Evolutionary conservation across 53 echinoderm and acorn worm genomes (phyloP), one percentile per base, ranked within the genome.

Genomic region (Zoroaster sp.): DNA sequence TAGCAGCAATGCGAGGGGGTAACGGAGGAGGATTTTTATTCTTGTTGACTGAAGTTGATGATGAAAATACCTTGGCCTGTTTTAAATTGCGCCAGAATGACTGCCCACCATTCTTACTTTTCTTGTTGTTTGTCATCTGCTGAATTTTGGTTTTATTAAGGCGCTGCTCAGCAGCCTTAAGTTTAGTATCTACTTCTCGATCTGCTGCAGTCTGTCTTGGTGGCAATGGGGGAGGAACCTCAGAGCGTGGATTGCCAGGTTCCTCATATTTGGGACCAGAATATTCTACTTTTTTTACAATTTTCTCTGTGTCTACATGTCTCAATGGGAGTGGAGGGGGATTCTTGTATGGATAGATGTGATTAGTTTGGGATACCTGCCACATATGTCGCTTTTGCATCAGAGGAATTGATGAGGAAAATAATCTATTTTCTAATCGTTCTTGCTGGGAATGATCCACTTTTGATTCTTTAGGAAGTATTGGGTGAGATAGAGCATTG

Each of bases 281-380:
- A 39, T 44, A 28, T 32, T 69, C 85, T 33, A 49, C 72, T 36
- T 69, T 71, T 10, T 42, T 49, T 10, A 66, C 23, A 35, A 21
- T 36, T 44, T 45, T 83, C 18, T 83, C 83, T n/a, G 71, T 17
- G 23, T 90, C 93, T 30, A 44, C 73, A 39, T 87, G 78, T 18
- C 93, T 80, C 55, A 96, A 80, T n/a, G 96, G 96, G 4, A 96
- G 74, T 2, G 96, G 96, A 0, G 96, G 96, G 7, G 96, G 96
- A 31, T 88, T 78, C 31, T 83, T 83, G 78, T 80, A 94, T 15
- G 89, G 89, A 68, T 80, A 89, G 23, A 80, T 51, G 39, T 80
- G 80, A 72, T 89, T 89, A 54, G 86, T 88, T 51, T 85, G 85
- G 55, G 86, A 88, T 15, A 87, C 89, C 46, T 96, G 86, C 90